Conservation (phyloP, 2,888 invertebrate genomes). For the Xestobium rufovillosum region DNA sequence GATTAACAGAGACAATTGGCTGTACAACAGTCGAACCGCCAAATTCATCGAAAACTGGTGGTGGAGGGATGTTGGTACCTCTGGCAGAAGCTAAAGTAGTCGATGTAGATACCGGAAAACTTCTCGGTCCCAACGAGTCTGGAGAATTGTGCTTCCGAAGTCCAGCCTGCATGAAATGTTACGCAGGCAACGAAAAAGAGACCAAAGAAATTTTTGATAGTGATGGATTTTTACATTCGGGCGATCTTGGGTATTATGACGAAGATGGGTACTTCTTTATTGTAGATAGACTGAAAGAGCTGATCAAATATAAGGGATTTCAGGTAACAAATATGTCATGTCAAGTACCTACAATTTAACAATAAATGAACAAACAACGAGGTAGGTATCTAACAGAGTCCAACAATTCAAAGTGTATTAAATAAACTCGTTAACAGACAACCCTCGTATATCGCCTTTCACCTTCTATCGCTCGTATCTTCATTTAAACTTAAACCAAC, state of each 20-base stretch:
- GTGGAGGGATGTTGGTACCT: constrained; percentile 3
- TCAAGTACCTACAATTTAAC: too few relatives aligned
- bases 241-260: constrained; percentile 74
- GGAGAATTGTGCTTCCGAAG: constrained; percentile 78
- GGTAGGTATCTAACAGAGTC: too few relatives aligned
- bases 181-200: constrained; percentile 58
- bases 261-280: constrained; percentile 66
- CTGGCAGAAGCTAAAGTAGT: constrained; percentile 44
- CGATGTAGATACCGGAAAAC: constrained; percentile 51
- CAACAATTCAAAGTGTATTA: too few relatives aligned
- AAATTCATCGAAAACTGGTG: background rate
- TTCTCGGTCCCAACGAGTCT: constrained; percentile 51
- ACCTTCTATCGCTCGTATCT: too few relatives aligned
- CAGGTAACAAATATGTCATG: constrained; percentile 49
- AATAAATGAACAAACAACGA: too few relatives aligned
- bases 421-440: too few relatives aligned
- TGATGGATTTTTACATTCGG: constrained; percentile 69
- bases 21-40: background rate
- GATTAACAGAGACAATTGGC: constrained; percentile 7
- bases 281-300: constrained; percentile 77
- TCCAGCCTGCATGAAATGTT: constrained; percentile 54
- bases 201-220: constrained; percentile 54
- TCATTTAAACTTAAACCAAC: too few relatives aligned
- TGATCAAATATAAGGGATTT: constrained; percentile 81
- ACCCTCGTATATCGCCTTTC: too few relatives aligned